phyloP scores from a whole-genome alignment of 2,888 invertebrate species.

The Parnassius orleans region DNA sequence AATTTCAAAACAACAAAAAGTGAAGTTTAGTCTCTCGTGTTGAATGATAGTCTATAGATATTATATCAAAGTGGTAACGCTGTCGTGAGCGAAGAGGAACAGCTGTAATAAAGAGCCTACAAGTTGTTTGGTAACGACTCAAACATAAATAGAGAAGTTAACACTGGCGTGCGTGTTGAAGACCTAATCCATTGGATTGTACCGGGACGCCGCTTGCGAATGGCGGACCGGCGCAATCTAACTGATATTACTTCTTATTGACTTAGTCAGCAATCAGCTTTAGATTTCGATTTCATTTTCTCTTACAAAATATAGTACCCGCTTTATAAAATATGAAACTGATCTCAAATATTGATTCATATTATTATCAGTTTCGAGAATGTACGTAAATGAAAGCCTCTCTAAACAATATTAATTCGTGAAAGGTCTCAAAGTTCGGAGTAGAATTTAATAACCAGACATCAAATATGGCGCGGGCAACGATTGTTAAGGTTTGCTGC shows the following conservation, averaged over 20 bases:
- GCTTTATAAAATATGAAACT: conserved; percentile 8
- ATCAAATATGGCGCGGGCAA: conserved; percentile 29
- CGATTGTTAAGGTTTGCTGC: conserved; percentile 61
- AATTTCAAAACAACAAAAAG: conserved; percentile 23
- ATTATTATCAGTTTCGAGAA: conserved; percentile 7
- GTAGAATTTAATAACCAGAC: conserved; percentile 29
- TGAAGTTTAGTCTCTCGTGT: conserved; percentile 8
- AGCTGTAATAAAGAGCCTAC: conserved; percentile 79
- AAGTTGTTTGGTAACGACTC: conserved; percentile 75
- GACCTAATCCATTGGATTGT: conserved; percentile 73
- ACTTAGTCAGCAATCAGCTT: conserved; percentile 47
- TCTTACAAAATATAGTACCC: conserved; percentile 1
- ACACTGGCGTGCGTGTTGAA: conserved; percentile 64
- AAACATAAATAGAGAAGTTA: conserved; percentile 70
- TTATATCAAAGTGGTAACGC: conserved; percentile 70
- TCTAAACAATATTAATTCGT: conserved; percentile 15
- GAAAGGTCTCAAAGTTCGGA: conserved; percentile 13
- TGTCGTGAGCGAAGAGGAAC: conserved; percentile 73
- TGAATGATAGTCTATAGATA: conserved; percentile 47
- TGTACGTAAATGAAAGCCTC: conserved; percentile 16
- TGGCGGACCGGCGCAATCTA: conserved; percentile 41
- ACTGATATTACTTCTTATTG: conserved; percentile 60
- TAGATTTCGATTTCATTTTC: conserved; percentile 22
- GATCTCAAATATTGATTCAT: conserved; percentile 7
- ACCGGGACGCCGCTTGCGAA: conserved; percentile 47